Percentiles rank a stretch among this genome's conserved stretches.
These are phyloP conservation scores for Protobothrops flavoviridis DNA, from an alignment of 2,113 vertebrate genomes.

Conservation along the genomic window DNA sequence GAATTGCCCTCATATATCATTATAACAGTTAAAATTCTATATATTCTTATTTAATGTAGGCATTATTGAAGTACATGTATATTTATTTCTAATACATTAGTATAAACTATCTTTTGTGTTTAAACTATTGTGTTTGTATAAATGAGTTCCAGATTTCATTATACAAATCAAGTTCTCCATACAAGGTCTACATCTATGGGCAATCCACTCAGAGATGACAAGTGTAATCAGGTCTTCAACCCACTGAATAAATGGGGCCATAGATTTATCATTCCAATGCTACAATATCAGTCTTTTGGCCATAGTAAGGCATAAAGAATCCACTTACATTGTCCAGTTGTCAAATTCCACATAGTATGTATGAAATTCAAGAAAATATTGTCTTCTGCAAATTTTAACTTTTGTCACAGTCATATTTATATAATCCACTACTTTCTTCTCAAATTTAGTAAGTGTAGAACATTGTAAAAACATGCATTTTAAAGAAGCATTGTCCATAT, in stretches of 20 bases:
- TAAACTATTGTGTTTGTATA: not conserved
- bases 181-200: not conserved
- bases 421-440: not conserved
- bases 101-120: not conserved
- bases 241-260: not conserved
- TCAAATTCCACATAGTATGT: not conserved
- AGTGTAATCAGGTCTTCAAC: not conserved
- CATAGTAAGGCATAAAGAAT: not conserved
- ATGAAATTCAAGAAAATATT: not conserved
- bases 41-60: not conserved
- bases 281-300: not conserved
- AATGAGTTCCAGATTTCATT: not conserved
- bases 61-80: not conserved
- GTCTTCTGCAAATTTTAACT: not conserved
- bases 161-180: not conserved
- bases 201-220: not conserved
- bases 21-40: not conserved
- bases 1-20: not conserved
- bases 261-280: not conserved
- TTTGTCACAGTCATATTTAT: not conserved
- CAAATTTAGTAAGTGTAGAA: not conserved
- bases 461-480: not conserved
- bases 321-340: not conserved
- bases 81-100: not conserved
- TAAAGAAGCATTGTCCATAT: not conserved